phyloP scores from a whole-genome alignment of 2,113 vertebrate genomes.

The Apus apus region DNA sequence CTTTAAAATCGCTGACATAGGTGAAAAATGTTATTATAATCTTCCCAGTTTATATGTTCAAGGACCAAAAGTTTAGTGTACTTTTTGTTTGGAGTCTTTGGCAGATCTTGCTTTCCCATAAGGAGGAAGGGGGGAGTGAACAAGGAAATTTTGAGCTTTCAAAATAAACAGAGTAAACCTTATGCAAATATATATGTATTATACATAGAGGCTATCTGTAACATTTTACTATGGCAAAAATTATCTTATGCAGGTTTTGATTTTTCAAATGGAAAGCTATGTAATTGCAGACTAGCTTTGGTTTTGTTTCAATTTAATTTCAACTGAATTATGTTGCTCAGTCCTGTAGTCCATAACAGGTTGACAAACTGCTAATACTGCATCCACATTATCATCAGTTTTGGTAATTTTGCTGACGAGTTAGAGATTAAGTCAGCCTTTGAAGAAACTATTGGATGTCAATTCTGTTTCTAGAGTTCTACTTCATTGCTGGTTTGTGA shows the following conservation, averaged over 20 bases:
- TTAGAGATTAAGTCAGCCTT: neutral
- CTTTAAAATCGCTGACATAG: neutral
- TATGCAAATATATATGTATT: neutral
- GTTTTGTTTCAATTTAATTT: neutral
- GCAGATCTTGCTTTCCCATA: neutral
- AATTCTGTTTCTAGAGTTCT: neutral
- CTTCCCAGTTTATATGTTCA: neutral
- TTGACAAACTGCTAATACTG: neutral
- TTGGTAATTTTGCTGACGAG: neutral
- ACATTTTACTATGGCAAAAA: neutral
- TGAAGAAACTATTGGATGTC: neutral
- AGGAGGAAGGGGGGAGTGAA: fast-evolving
- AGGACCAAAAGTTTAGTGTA: neutral
- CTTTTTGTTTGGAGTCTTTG: neutral
- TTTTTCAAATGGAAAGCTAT: neutral
- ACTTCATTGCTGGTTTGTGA: neutral
- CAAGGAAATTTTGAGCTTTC: neutral
- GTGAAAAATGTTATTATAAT: neutral
- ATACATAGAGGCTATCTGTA: neutral
- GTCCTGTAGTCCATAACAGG: neutral
- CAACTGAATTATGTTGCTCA: neutral
- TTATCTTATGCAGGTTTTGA: neutral
- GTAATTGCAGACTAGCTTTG: neutral
- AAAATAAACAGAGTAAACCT: neutral
- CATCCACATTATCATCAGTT: neutral